Conservation (phyloP, 2,888 invertebrate species). For the Drosophila siamana region DNA sequence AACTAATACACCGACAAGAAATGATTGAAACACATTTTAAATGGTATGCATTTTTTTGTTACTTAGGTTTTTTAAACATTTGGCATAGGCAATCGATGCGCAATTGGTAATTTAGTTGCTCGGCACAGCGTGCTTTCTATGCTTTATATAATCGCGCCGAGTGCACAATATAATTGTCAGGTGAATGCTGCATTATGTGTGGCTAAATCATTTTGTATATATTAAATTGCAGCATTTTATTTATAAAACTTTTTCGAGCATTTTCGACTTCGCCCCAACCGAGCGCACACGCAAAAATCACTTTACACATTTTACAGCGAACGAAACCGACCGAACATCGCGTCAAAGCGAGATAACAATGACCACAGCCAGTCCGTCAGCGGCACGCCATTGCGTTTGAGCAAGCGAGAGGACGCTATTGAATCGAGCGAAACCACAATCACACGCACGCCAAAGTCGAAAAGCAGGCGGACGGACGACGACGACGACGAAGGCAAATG, state of each 20-base stretch:
- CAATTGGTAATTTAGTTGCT: conserved; percentile 60
- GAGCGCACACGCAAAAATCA: conserved; percentile 73
- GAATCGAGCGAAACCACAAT: conserved; percentile 49
- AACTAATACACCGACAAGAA: conserved; percentile 30
- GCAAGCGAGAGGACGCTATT: conserved; percentile 62
- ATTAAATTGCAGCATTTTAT: conserved; percentile 59
- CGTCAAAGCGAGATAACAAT: conserved; percentile 63
- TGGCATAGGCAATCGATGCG: conserved; percentile 69
- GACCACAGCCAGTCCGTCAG: conserved; percentile 42
- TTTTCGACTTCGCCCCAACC: conserved; percentile 81
- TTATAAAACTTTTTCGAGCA: conserved; percentile 73
- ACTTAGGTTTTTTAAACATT: conserved; percentile 9
- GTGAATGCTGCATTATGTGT: conserved; percentile 30
- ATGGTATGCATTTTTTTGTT: conserved; percentile 20
- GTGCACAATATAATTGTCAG: conserved; percentile 36
- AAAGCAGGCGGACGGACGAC: conserved; percentile 61
- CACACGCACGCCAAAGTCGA: conserved; percentile 73
- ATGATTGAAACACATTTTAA: conserved; percentile 25
- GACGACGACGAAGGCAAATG: conserved; percentile 65
- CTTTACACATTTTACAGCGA: conserved; percentile 77
- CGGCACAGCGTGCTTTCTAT: conserved; percentile 60
- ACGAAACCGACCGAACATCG: conserved; percentile 63
- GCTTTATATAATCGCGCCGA: conserved; percentile 71
- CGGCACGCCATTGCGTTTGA: conserved; percentile 37
- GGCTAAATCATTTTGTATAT: conserved; percentile 35